Evolutionary conservation across 2,888 invertebrate genomes (phyloP).

Genomic region (Drosophila prostipennis): DNA sequence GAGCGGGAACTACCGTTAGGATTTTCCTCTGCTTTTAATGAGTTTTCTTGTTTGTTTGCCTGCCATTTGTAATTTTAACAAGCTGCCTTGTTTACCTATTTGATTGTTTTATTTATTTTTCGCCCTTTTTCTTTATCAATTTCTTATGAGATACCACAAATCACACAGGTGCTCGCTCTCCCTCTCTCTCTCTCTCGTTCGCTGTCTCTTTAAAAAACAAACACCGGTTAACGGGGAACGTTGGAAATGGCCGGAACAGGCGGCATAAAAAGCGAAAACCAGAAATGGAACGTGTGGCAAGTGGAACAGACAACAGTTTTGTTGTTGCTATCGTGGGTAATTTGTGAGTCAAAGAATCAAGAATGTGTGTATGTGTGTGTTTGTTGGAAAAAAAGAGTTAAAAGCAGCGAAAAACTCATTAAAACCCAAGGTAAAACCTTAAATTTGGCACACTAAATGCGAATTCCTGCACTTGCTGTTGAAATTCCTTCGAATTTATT

Average conservation of each 20-base stretch:
- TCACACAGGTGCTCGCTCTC: slow-evolving; percentile 24
- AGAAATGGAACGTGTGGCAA: slow-evolving; percentile 66
- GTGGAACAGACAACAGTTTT: slow-evolving; percentile 77
- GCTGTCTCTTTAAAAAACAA: slow-evolving; percentile 62
- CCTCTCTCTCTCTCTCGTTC: slow-evolving; percentile 19
- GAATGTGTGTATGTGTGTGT: slow-evolving; percentile 26
- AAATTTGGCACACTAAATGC: background rate
- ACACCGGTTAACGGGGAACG: slow-evolving; percentile 67
- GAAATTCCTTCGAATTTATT: slow-evolving; percentile 15
- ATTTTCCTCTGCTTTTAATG: slow-evolving; percentile 59
- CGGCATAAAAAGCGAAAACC: slow-evolving; percentile 74
- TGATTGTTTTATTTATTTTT: slow-evolving; percentile 45
- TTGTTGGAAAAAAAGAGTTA: slow-evolving; percentile 18
- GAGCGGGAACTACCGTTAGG: slow-evolving; percentile 64
- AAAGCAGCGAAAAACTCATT: slow-evolving; percentile 44
- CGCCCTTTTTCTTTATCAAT: slow-evolving; percentile 50
- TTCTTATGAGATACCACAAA: slow-evolving; percentile 22
- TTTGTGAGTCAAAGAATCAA: slow-evolving; percentile 80
- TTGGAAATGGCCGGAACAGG: slow-evolving; percentile 48
- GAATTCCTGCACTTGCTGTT: slow-evolving; percentile 8
- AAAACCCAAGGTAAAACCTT: slow-evolving; percentile 18
- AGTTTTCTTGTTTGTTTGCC: slow-evolving; percentile 61
- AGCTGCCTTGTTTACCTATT: slow-evolving; percentile 60
- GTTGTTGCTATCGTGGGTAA: slow-evolving; percentile 65
- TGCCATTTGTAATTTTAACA: slow-evolving; percentile 69